Percentiles rank a stretch among this genome's conserved stretches.
These are phyloP conservation scores for Drosophila repletoides DNA, from an alignment of 1,140 invertebrate genomes.

Conservation along the genomic window DNA sequence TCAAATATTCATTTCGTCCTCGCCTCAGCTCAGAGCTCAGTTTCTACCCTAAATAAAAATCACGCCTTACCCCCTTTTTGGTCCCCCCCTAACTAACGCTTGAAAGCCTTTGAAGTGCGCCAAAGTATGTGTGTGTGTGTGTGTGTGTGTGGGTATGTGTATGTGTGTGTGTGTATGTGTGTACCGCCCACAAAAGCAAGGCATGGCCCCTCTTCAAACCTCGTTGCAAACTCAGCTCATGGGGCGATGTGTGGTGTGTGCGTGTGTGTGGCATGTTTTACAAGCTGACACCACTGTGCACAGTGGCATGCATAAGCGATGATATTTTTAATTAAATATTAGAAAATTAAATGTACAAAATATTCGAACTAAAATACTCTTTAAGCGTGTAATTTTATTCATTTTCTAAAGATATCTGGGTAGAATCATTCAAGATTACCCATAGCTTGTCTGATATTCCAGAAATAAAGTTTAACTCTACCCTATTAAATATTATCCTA, in stretches of 20 bases:
- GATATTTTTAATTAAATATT: not conserved
- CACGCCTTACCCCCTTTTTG: constrained; percentile 11
- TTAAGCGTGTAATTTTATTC: no score
- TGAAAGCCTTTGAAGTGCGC: constrained; percentile 53
- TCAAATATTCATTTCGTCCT: constrained; percentile 26
- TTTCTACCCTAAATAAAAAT: not conserved
- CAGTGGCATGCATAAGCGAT: constrained; percentile 5
- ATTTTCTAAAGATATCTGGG: no score
- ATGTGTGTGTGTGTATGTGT: not conserved
- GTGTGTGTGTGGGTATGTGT: not conserved
- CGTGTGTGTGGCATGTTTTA: not conserved
- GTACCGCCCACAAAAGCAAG: not conserved
- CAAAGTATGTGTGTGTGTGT: not conserved
- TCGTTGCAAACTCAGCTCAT: constrained; percentile 5
- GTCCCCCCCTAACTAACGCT: constrained; percentile 8
- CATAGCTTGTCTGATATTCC: no score
- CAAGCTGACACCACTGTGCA: constrained; percentile 27
- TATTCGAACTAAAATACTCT: no score
- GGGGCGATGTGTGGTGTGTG: not conserved
- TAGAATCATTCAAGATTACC: no score
- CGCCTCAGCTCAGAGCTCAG: not conserved
- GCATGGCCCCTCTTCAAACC: not conserved
- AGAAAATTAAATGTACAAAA: not conserved
- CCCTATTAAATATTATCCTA: no score
- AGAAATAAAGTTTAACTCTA: no score